Conservation (phyloP, 2,888 invertebrate species). For the Sphaerophoria taeniata region DNA sequence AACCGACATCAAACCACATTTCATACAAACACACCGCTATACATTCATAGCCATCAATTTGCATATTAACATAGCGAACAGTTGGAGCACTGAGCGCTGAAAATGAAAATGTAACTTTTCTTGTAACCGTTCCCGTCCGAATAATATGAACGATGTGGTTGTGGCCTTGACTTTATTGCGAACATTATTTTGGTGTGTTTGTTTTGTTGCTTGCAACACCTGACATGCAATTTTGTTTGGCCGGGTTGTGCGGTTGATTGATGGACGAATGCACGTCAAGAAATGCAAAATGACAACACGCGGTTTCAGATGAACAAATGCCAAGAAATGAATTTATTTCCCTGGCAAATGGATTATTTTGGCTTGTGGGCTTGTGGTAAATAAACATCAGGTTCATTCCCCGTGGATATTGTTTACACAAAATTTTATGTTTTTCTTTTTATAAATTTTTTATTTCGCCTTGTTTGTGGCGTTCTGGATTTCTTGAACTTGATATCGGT, state of each 20-base stretch:
- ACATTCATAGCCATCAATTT: slow-evolving; percentile 36
- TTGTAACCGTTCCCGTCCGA: slow-evolving; percentile 49
- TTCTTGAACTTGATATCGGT: no score
- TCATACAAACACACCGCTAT: neutral
- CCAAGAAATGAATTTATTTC: slow-evolving; percentile 18
- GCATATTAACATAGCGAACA: slow-evolving; percentile 22
- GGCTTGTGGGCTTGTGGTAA: neutral
- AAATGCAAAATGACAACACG: slow-evolving; percentile 46
- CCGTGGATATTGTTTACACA: neutral
- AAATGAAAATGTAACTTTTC: slow-evolving; percentile 31
- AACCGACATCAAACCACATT: slow-evolving; percentile 8
- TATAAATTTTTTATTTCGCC: no score
- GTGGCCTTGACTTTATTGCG: slow-evolving; percentile 70
- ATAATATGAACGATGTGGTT: slow-evolving; percentile 23
- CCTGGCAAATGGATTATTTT: neutral
- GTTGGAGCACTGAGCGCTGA: neutral
- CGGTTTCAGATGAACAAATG: slow-evolving; percentile 41
- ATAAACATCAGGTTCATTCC: neutral
- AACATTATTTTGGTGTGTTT: slow-evolving; percentile 16
- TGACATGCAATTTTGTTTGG: slow-evolving; percentile 59
- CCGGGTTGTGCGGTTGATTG: slow-evolving; percentile 48
- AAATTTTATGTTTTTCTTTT: neutral
- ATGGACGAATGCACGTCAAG: slow-evolving; percentile 34
- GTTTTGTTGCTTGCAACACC: slow-evolving; percentile 47
- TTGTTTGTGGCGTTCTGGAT: no score